phyloP scores from a whole-genome alignment of 2,113 vertebrate species.

The Chitala chitala region DNA sequence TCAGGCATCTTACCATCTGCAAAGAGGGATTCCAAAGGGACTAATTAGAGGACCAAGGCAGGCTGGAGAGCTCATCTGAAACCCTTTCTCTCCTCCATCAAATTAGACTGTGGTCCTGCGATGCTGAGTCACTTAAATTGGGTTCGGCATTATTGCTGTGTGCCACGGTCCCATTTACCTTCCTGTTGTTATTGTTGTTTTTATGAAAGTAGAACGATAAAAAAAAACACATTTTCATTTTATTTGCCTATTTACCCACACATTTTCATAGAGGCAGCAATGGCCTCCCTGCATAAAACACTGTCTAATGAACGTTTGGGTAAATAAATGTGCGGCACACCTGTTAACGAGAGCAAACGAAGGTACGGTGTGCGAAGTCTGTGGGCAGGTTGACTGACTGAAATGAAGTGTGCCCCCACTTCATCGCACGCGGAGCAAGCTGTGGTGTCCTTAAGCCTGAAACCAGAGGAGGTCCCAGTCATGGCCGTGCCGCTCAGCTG shows the following conservation, averaged over 20 bases:
- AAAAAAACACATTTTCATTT: conserved; percentile 7
- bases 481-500: not conserved
- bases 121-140: conserved; percentile 30
- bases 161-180: conserved; percentile 19
- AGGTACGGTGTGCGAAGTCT: not conserved
- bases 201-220: conserved; percentile 2
- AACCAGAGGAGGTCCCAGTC: not conserved
- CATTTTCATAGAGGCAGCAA: not conserved
- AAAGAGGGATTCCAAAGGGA: conserved; percentile 41
- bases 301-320: not conserved
- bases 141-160: conserved; percentile 30
- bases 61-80: conserved; percentile 32
- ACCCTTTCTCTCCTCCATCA: conserved; percentile 28
- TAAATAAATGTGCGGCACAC: not conserved
- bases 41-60: conserved; percentile 37
- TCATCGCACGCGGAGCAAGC: not conserved
- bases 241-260: not conserved
- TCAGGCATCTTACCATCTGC: conserved; percentile 39
- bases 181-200: conserved; percentile 24
- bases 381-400: not conserved
- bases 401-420: not conserved
- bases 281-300: not conserved
- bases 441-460: not conserved
- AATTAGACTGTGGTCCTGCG: conserved; percentile 30
- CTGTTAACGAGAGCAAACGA: conserved; percentile 8